Evolutionary conservation across 2,888 invertebrate genomes (phyloP).

Genomic region (Thysanoteuthis rhombus): DNA sequence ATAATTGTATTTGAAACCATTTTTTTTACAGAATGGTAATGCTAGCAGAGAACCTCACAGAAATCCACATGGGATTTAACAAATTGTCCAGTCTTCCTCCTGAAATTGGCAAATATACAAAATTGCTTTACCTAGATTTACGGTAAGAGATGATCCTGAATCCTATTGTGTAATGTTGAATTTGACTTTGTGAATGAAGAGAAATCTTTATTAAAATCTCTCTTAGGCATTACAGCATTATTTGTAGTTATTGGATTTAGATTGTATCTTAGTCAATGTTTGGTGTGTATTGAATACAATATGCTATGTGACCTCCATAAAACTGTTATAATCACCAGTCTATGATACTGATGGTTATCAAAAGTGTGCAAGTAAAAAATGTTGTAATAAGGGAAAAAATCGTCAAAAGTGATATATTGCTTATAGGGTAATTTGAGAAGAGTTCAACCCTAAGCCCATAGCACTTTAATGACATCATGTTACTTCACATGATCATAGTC

Average conservation of each 20-base stretch:
- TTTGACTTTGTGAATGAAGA: neutral
- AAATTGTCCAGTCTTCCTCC: constrained; percentile 74
- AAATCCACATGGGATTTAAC: constrained; percentile 78
- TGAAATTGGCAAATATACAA: constrained; percentile 73
- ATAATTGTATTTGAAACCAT: no score
- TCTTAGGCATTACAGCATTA: neutral
- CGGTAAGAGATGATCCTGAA: constrained; percentile 74
- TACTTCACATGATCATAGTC: no score
- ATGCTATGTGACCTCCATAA: no score
- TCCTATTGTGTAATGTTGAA: neutral
- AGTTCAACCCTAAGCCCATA: no score
- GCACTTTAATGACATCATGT: no score
- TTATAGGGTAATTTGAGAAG: no score
- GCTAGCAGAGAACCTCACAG: constrained; percentile 63
- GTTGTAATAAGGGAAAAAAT: no score
- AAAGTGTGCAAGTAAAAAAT: no score
- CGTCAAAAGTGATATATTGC: no score
- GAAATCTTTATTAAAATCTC: neutral
- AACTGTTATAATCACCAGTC: no score
- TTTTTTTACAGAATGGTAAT: constrained; percentile 59
- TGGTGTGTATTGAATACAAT: neutral
- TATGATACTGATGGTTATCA: no score
- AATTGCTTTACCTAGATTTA: constrained; percentile 79
- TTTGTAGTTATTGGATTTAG: neutral
- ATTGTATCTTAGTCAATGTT: neutral